These are phyloP conservation scores for Neolamprologus devosi DNA, from an alignment of 2,113 vertebrate species.

Conservation along the genomic window DNA sequence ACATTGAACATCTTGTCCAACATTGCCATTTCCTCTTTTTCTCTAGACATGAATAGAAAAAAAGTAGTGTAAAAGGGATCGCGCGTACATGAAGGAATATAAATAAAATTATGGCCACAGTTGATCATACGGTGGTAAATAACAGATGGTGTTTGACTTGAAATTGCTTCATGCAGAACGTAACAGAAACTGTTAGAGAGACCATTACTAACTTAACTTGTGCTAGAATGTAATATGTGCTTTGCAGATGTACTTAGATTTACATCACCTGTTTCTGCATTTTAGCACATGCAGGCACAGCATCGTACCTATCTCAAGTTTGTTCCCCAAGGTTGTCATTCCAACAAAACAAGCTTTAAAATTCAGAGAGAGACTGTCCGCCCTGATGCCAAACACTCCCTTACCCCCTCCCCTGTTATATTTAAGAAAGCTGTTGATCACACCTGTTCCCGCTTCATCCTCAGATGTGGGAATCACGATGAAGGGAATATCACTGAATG, in stretches of 20 bases:
- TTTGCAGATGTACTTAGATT: neutral
- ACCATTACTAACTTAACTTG: neutral
- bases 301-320: neutral
- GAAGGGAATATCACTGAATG: constrained; percentile 54
- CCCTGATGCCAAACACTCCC: constrained; percentile 7
- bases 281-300: neutral
- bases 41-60: neutral
- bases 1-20: constrained; percentile 29
- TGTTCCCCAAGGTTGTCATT: constrained; percentile 35
- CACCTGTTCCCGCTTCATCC: constrained; percentile 55
- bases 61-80: neutral
- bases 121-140: neutral
- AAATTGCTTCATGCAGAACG: neutral
- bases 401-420: constrained; percentile 16
- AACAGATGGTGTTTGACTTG: neutral
- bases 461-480: constrained; percentile 48
- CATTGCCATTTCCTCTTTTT: constrained; percentile 9
- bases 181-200: neutral
- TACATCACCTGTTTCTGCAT: neutral
- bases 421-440: constrained; percentile 57
- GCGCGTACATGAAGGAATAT: neutral
- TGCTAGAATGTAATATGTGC: neutral
- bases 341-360: constrained; percentile 10
- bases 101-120: neutral
- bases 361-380: constrained; percentile 9